These are phyloP conservation scores for Xylophagus ater DNA, from an alignment of 2,888 invertebrate species.

Conservation along the genomic window DNA sequence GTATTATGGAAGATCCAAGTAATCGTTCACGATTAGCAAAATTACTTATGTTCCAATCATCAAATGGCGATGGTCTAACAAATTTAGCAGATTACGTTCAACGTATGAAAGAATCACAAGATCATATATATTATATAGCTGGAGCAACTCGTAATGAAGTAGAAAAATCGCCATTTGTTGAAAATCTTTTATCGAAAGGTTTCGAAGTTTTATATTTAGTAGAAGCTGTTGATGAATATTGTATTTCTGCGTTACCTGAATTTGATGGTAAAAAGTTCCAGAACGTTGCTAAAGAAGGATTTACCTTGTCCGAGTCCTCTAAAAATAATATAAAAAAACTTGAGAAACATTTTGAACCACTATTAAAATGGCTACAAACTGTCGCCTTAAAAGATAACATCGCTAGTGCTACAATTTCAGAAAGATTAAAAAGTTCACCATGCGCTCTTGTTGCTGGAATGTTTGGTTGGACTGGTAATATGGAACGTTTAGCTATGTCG, in stretches of 20 bases:
- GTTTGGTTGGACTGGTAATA: conserved; percentile 99
- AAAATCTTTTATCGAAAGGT: conserved; percentile 81
- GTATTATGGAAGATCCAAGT: conserved; percentile 94
- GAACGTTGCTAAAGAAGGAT: conserved; percentile 98
- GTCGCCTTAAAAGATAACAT: conserved; percentile 67
- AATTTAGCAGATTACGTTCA: conserved; percentile 80
- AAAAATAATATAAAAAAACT: conserved; percentile 68
- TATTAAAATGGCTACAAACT: conserved; percentile 82
- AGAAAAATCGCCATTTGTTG: conserved; percentile 87
- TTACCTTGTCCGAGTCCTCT: conserved; percentile 65
- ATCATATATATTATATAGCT: conserved; percentile 93
- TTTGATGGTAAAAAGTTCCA: conserved; percentile 99
- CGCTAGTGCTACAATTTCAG: conserved; percentile 72
- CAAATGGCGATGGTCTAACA: conserved; percentile 55
- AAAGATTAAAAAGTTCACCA: conserved; percentile 81
- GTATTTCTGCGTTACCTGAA: conserved; percentile 90
- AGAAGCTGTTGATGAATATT: conserved; percentile 98
- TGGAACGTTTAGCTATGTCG: conserved; percentile 90
- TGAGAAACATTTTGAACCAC: conserved; percentile 72
- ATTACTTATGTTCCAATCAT: conserved; percentile 81
- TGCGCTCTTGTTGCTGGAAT: conserved; percentile 92
- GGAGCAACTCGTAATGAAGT: conserved; percentile 80
- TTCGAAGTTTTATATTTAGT: conserved; percentile 90
- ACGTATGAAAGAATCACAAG: conserved; percentile 91
- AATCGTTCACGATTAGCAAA: conserved; percentile 94